A percentile compares a stretch with the other conserved stretches of the same genome.
Conservation (phyloP, 2,888 invertebrate species). For the Dicranocentrus wangi region DNA sequence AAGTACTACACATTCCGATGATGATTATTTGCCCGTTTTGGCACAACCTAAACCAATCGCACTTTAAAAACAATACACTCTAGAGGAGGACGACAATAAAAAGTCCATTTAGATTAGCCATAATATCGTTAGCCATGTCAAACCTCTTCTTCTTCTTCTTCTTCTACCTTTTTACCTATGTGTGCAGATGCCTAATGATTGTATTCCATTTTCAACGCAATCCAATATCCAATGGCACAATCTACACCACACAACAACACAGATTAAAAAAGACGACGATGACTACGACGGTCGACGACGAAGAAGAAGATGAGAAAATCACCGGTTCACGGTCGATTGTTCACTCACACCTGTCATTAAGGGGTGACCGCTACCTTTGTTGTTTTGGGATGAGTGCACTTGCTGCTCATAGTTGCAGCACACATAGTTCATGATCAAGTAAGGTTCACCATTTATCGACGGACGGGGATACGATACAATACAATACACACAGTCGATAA, state of each 20-base stretch:
- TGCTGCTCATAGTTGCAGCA: conserved; percentile 10
- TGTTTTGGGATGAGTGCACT: conserved; percentile 17
- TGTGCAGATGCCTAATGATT: conserved; percentile 3
- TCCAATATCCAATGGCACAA: conserved; percentile 21
- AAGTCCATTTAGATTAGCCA: too few species aligned
- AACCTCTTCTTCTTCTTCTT: too few species aligned
- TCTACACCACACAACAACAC: conserved; percentile 22
- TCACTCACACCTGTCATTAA: conserved; percentile 59
- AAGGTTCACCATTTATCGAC: neutral
- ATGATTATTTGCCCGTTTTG: too few species aligned
- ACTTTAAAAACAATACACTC: too few species aligned
- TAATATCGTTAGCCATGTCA: too few species aligned
- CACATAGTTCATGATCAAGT: conserved; percentile 18
- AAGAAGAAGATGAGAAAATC: conserved; percentile 45
- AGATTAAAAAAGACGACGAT: conserved; percentile 22
- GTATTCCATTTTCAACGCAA: conserved; percentile 31
- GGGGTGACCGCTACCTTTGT: conserved; percentile 53
- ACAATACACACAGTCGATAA: too few species aligned
- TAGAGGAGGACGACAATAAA: too few species aligned
- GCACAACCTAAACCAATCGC: too few species aligned
- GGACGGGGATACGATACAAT: neutral
- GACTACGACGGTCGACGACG: too few species aligned
- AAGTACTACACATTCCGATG: too few species aligned
- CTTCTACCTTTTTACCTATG: too few species aligned
- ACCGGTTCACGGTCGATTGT: conserved; percentile 60